Percentiles rank a stretch among this genome's conserved stretches.
Evolutionary conservation across 2,113 vertebrate genomes (phyloP).

Genomic region (Numida meleagris): DNA sequence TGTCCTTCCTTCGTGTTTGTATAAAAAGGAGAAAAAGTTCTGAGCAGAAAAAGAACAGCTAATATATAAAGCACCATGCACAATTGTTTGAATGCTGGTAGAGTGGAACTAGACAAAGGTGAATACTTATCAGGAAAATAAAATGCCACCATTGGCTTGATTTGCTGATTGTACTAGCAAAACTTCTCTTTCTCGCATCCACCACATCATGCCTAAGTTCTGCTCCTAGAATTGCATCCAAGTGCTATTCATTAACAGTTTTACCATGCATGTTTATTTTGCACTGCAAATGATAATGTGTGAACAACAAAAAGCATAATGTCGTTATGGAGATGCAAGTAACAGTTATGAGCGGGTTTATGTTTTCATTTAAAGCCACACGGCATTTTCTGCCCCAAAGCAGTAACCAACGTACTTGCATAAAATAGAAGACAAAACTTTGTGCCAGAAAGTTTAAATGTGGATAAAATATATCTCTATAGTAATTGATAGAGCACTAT

Average conservation of each 20-base stretch:
- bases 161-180: neutral
- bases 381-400: neutral
- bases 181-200: neutral
- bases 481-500: neutral
- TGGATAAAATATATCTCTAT: neutral
- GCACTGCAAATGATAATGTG: neutral
- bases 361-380: neutral
- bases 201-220: neutral
- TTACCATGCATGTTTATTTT: conserved; percentile 3
- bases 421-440: neutral
- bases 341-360: neutral
- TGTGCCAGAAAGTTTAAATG: neutral
- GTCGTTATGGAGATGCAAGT: neutral
- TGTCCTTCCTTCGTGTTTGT: neutral
- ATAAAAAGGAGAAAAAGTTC: neutral
- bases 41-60: neutral
- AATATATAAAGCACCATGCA: neutral
- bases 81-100: neutral
- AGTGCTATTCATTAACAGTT: conserved; percentile 5
- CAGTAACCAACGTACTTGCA: neutral
- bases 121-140: neutral
- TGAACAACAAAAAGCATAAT: conserved; percentile 18
- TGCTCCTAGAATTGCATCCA: neutral
- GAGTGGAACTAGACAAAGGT: neutral
- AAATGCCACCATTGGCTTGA: neutral